Conservation (phyloP, 2,113 vertebrate species). For the Pipa parva region DNA sequence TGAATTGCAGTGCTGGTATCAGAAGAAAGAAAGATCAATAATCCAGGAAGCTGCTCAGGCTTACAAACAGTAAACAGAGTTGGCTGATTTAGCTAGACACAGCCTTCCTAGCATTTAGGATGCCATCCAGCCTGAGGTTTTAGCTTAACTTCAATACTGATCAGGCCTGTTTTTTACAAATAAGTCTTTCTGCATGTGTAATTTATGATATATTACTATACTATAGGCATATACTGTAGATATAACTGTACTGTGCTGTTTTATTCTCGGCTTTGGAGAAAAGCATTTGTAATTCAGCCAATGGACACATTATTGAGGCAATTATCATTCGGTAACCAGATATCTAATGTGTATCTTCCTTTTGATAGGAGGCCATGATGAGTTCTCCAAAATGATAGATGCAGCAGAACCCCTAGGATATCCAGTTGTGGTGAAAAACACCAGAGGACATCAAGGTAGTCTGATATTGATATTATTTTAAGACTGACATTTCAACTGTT, state of each 20-base stretch:
- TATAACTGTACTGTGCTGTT: neutral
- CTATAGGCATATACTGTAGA: neutral
- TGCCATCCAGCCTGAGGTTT: no score
- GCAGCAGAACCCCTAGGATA: conserved; percentile 85
- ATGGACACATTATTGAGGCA: neutral
- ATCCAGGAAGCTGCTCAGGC: no score
- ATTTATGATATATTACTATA: neutral
- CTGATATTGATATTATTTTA: no score
- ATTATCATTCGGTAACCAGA: neutral
- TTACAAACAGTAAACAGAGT: no score
- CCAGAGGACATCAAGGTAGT: conserved; percentile 83
- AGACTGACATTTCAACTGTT: no score
- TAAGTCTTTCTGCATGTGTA: no score
- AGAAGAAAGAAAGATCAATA: no score
- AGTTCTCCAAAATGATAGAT: conserved; percentile 88
- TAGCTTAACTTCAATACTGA: no score
- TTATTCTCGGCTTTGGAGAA: neutral
- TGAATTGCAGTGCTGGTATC: no score
- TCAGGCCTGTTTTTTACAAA: no score
- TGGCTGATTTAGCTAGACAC: no score
- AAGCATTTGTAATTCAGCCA: conserved; percentile 3
- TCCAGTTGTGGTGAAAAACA: conserved; percentile 87
- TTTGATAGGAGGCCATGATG: conserved; percentile 79
- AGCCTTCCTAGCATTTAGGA: no score
- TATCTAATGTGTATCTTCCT: conserved; percentile 18